Conservation (phyloP, 2,113 vertebrate species). For the Anser cygnoides region DNA sequence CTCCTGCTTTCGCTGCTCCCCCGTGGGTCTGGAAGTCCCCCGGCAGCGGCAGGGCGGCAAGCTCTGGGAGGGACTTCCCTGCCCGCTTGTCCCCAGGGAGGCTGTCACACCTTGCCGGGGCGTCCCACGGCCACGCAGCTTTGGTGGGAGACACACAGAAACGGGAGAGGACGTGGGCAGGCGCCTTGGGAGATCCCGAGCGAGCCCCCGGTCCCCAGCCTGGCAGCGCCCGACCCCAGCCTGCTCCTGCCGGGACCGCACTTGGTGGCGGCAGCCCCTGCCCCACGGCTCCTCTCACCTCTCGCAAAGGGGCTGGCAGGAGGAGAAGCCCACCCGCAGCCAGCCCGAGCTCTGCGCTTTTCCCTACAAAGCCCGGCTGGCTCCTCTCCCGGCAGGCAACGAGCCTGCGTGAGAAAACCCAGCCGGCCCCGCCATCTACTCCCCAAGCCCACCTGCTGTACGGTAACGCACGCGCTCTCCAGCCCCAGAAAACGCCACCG, state of each 20-base stretch:
- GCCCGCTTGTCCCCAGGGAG: neutral
- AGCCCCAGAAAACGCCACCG: neutral
- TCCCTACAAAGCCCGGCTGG: neutral
- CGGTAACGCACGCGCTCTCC: neutral
- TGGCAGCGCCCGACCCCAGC: neutral
- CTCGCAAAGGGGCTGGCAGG: neutral
- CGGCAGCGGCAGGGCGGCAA: neutral
- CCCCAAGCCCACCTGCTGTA: neutral
- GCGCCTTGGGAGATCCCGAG: neutral
- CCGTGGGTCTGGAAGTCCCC: neutral
- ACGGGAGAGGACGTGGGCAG: fast-evolving
- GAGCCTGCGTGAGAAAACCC: neutral
- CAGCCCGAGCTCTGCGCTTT: neutral
- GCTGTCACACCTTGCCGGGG: fast-evolving
- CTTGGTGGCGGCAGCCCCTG: neutral
- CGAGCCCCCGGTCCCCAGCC: neutral
- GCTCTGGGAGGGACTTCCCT: neutral
- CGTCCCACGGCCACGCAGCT: neutral
- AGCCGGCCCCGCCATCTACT: neutral
- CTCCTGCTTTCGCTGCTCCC: neutral
- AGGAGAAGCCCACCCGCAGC: neutral
- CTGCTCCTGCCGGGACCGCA: neutral
- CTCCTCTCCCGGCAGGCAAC: neutral
- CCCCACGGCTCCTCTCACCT: neutral
- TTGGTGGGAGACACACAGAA: neutral